Conservation (phyloP, 2,888 invertebrate species). For the Drosophila limbata region DNA sequence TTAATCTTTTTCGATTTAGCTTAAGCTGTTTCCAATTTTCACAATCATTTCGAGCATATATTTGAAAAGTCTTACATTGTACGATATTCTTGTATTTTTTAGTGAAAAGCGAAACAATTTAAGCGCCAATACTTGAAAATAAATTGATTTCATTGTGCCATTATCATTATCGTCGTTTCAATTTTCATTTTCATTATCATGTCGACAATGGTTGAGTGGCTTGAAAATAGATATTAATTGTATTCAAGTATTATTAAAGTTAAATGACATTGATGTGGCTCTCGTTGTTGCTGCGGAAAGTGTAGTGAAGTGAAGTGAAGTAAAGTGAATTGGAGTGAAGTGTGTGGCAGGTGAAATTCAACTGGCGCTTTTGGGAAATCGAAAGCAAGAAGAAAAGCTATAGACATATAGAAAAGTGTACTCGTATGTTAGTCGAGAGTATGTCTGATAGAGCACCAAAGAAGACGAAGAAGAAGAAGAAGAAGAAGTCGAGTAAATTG, state of each 20-base stretch:
- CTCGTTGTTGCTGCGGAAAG: background rate
- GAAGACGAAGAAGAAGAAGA: slow-evolving; percentile 31
- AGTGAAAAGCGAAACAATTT: background rate
- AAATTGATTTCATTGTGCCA: slow-evolving; percentile 23
- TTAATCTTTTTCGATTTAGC: no score
- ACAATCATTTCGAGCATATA: no score
- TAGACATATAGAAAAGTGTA: slow-evolving; percentile 1
- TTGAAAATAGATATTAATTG: slow-evolving; percentile 37
- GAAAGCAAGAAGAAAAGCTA: slow-evolving; percentile 1
- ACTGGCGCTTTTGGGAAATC: slow-evolving; percentile 18
- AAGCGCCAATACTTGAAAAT: slow-evolving; percentile 1
- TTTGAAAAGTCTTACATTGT: background rate
- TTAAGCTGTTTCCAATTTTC: no score
- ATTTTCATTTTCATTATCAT: slow-evolving; percentile 15
- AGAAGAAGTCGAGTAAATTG: slow-evolving; percentile 55
- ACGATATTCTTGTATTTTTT: no score
- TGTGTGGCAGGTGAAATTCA: slow-evolving; percentile 33
- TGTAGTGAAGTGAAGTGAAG: slow-evolving; percentile 1
- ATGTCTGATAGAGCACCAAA: slow-evolving; percentile 26
- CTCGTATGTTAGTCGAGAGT: slow-evolving; percentile 1
- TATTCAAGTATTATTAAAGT: slow-evolving; percentile 35
- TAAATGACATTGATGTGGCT: slow-evolving; percentile 24
- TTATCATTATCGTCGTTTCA: slow-evolving; percentile 4
- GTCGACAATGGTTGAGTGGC: slow-evolving; percentile 6
- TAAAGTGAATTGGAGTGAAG: slow-evolving; percentile 1